Evolutionary conservation across 2,113 vertebrate genomes (phyloP), one percentile per base, ranked within the genome.

Genomic region (pig (Sus scrofa)): DNA sequence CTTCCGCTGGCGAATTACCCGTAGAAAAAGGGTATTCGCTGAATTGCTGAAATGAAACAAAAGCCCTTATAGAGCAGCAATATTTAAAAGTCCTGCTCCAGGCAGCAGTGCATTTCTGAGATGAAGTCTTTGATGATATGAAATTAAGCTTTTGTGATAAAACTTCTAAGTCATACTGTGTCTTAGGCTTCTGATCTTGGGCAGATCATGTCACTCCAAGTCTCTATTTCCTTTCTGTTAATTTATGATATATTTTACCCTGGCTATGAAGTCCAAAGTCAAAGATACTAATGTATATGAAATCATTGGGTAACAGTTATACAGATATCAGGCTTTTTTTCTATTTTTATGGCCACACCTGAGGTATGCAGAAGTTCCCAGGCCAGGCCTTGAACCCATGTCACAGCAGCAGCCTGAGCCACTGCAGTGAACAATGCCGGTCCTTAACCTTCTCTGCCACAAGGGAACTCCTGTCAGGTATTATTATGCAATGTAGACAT

Each of bases 31-130:
- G 7, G 44, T 81, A 85, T 88, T 82, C 81, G 44, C 79, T 86
- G 94, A 96, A 85, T 56, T 86, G 62, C 83, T 75, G 52, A 85
- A 95, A 92, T 32, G 70, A 86, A 97, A 86, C 12, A 19, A 74
- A 89, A 82, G 20, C 13, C 39, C 22, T 30, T 60, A 14, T 1
- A 83, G 60, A 74, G 30, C 9, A 86, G 63, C 30, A 67, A 6
- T 81, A 89, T 94, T 96, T 92, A 82, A 75, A 71, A 96, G 24
- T 60, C 60, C 15, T 22, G 92, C 32, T 71, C 44, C 26, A 71
- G 44, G 27, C 9, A 62, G 60, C 18, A 79, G 44, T 50, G 77
- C 27, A 62, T 89, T 92, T 86, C 84, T 82, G 37, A 95, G 88
- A 86, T 82, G 56, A 95, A 96, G 24, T 81, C 50, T 77, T 89